Conservation (phyloP, 2,797 vertebrate genomes). For the Potorous gilbertii region DNA sequence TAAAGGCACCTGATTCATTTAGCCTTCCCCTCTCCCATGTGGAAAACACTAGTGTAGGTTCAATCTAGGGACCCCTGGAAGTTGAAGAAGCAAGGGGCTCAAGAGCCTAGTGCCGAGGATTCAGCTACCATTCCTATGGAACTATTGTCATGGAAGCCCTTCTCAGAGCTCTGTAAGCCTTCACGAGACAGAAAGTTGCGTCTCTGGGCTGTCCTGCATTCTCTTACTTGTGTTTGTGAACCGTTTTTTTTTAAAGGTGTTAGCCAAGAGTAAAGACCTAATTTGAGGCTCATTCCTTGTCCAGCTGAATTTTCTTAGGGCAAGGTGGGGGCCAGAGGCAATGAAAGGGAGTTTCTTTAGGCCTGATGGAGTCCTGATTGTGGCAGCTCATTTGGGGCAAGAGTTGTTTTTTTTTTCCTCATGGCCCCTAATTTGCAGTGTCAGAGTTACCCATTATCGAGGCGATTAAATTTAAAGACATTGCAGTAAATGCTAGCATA, state of each 20-base stretch:
- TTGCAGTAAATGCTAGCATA: conserved; percentile 85
- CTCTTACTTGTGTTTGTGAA: background rate
- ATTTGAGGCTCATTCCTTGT: background rate
- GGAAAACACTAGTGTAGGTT: background rate
- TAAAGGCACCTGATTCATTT: background rate
- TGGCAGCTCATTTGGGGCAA: conserved; percentile 52
- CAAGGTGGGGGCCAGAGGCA: conserved; percentile 4
- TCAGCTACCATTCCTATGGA: background rate
- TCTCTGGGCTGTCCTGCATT: background rate
- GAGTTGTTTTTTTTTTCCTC: conserved; percentile 61
- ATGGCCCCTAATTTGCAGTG: conserved; percentile 83
- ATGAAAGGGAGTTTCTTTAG: conserved; percentile 35
- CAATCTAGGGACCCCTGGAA: background rate
- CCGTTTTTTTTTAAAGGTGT: background rate
- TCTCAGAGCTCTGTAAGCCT: background rate
- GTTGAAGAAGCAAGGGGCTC: background rate
- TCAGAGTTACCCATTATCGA: conserved; percentile 86
- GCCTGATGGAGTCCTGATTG: conserved; percentile 7
- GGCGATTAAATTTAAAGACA: conserved; percentile 88
- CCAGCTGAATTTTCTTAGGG: background rate
- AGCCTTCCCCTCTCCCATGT: background rate
- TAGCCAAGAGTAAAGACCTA: background rate
- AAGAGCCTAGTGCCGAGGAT: background rate
- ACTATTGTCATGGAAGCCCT: background rate
- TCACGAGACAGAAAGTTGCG: conserved; percentile 16